Evolutionary conservation across 2,113 vertebrate genomes (phyloP).

Genomic region (Eudyptes chrysolophus): DNA sequence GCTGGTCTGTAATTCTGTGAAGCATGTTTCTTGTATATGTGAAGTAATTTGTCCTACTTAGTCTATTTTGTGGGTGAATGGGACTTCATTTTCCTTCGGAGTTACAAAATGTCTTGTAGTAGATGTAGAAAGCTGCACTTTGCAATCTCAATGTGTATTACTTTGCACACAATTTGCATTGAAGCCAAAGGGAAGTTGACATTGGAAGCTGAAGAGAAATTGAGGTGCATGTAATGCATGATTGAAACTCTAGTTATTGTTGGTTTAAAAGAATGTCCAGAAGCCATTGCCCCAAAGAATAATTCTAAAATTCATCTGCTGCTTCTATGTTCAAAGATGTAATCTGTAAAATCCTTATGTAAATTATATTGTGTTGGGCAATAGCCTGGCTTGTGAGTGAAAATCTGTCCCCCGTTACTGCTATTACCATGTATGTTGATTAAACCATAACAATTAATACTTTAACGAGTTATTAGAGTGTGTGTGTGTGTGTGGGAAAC

Average conservation of each 20-base stretch:
- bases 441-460: background rate
- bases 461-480: background rate
- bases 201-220: background rate
- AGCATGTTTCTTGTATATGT: background rate
- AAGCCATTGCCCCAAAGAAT: background rate
- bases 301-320: background rate
- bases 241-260: background rate
- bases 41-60: background rate
- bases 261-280: background rate
- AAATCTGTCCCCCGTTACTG: background rate
- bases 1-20: background rate
- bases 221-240: background rate
- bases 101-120: background rate
- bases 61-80: background rate
- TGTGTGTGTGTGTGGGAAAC: no score
- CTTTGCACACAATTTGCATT: background rate
- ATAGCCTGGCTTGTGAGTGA: background rate
- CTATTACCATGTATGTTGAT: background rate
- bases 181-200: background rate
- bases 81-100: background rate
- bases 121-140: background rate
- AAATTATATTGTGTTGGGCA: background rate
- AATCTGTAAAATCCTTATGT: background rate
- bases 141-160: background rate
- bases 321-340: background rate